Base-by-base conservation (phyloP, 1,140 invertebrate species). In the Bombus affinis region DNA sequence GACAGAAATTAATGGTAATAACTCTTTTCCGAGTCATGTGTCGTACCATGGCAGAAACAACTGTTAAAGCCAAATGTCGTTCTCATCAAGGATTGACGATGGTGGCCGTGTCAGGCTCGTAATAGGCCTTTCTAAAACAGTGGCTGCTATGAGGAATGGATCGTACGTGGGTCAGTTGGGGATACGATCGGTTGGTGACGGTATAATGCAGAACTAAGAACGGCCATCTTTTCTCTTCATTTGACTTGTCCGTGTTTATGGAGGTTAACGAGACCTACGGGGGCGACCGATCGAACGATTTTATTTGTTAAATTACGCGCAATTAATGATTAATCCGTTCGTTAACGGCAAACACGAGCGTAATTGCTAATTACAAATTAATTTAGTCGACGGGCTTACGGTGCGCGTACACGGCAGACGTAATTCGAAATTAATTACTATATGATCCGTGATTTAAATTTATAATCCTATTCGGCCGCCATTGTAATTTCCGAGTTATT, bases 341-440 rank as follows among this genome's bases (percentile, higher is more conserved):
- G 83, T 85, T 85, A 85, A 85, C 78, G 83, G 83, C 66, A 47
- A 80, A 85, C 83, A 72, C 32, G 53, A 57, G 85, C 73, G 73
- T 80, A 78, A 83, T 83, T 86, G 88, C 80, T 86, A 89, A 89
- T 89, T 89, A 89, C 85, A 89, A 89, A 89, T 89, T 89, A 88
- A 89, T 89, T 89, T 89, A 89, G 88, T 89, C 85, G 59, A 47
- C 72, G 35, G 72, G 76, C 81, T 78, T 79, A 72, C 66, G 28
- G 37, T 4, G 28, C 68, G 82, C 65, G 79, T 84, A 85, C 82
- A 71, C 78, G 44, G 72, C 71, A 66, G 74, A 72, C 88, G 84
- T 89, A 89, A 89, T 89, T 89, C 73, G 88, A 86, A 89, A 89
- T 89, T 89, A 89, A 89, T 89, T 89, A 86, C 88, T 89, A 83